Evolutionary conservation across 1,140 invertebrate genomes (phyloP), one percentile per base, ranked within the genome.

Genomic region (Meloidogyne exigua): DNA sequence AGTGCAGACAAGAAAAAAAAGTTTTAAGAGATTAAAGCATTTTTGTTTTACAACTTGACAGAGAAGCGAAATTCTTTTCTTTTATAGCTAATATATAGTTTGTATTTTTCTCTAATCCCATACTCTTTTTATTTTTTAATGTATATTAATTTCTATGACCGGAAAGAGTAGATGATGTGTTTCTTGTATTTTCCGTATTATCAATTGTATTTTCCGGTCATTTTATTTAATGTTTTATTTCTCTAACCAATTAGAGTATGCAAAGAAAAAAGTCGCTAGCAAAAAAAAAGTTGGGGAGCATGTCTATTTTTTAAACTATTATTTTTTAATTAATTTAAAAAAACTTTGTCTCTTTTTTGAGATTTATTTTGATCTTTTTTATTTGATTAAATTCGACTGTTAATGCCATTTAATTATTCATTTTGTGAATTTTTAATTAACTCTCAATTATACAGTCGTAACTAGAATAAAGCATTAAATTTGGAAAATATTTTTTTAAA

Each of bases 51-150:
- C 18, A 57, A 57, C 18, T 57, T 57, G 49, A n/a, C 44, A 49
- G 44, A 49, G 44, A 44, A 44, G 5, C n/a, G 21, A 57, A 44
- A 18, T 18, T 44, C 5, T 57, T 49, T 49, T 18, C 15, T 57
- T 57, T 57, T 9, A 9, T 39, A 39, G 28, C 2, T 49, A 18
- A 49, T n/a, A n/a, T 57, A n/a, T n/a, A 57, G 13, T 57, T 57
- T 57, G 49, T 57, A 57, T n/a, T 57, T 57, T 57, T 57, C 49
- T 57, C 49, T 57, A 57, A 57, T 57, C 49, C 49, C 49, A 57
- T 12, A 57, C n/a, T 57, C 5, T 57, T 57, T 44, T 44, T 2
- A 18, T 49, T 49, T 49, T 49, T 57, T n/a, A 57, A 57, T 57
- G 36, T 39, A 39, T 57, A 57, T 49, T 15, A n/a, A n/a, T 42